A percentile compares a stretch with the other conserved stretches of the same genome.
phyloP scores from a whole-genome alignment of 1,140 invertebrate genomes.

The Liolophura sinensis region DNA sequence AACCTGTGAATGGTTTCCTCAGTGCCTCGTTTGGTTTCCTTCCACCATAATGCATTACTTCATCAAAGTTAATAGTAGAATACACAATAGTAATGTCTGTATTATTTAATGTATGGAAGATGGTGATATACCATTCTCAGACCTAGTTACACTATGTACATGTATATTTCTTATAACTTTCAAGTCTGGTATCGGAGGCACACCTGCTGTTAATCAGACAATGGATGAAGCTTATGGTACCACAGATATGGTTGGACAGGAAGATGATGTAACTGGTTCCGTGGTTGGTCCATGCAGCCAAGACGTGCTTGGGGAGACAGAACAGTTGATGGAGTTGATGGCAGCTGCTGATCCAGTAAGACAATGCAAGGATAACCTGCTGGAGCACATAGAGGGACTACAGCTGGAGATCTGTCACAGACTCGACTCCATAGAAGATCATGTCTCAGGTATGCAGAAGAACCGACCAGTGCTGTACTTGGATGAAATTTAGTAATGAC shows the following conservation, averaged over 20 bases:
- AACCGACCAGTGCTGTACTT: too few relatives aligned
- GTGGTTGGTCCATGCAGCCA: not conserved
- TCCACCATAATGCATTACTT: too few relatives aligned
- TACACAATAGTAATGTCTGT: too few relatives aligned
- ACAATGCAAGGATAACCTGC: slow-evolving; percentile 29
- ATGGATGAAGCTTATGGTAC: not conserved
- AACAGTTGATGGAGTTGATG: slow-evolving; percentile 2
- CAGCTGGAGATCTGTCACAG: slow-evolving; percentile 26
- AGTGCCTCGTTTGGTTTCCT: too few relatives aligned
- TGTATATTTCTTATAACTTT: too few relatives aligned
- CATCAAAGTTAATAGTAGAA: too few relatives aligned
- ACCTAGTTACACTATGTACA: too few relatives aligned
- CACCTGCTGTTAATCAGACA: not conserved
- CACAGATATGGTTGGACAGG: not conserved
- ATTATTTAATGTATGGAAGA: too few relatives aligned
- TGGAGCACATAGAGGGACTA: slow-evolving; percentile 25
- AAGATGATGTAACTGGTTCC: slow-evolving; percentile 4
- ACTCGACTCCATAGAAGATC: slow-evolving; percentile 27
- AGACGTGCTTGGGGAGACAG: not conserved
- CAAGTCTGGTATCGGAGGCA: not conserved
- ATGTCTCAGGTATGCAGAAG: slow-evolving; percentile 21
- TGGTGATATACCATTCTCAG: too few relatives aligned
- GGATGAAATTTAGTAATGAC: too few relatives aligned
- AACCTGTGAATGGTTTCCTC: too few relatives aligned
- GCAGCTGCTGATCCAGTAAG: slow-evolving; percentile 25